Evolutionary conservation across 1,140 invertebrate genomes (phyloP).

Genomic region (Nomia melanderi): DNA sequence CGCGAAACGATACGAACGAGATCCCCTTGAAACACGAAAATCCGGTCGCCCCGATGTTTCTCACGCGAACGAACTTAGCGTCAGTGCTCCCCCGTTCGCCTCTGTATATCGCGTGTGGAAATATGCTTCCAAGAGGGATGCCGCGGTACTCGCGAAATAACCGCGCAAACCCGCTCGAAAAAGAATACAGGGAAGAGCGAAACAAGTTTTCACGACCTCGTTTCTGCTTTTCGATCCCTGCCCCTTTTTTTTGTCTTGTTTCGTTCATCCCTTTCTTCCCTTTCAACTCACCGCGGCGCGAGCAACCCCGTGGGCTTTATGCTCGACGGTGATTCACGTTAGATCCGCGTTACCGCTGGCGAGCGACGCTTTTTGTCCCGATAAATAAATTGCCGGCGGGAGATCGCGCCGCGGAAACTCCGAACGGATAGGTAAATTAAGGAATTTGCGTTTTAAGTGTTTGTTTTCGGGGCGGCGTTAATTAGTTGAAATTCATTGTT

Average conservation of each 20-base stretch:
- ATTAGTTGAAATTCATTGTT: constrained; percentile 15
- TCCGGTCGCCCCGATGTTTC: too few species aligned
- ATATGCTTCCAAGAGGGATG: neutral
- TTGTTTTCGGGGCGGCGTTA: constrained; percentile 7
- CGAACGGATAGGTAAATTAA: constrained; percentile 21
- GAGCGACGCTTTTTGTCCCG: constrained; percentile 10
- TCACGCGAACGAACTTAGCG: too few species aligned
- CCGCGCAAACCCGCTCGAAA: neutral
- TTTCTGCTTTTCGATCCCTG: neutral
- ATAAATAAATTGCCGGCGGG: constrained; percentile 43
- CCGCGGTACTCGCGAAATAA: neutral
- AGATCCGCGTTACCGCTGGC: constrained; percentile 3
- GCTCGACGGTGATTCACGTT: constrained; percentile 29
- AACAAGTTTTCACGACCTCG: constrained; percentile 25
- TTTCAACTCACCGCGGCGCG: neutral
- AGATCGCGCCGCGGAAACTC: neutral
- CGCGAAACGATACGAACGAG: too few species aligned
- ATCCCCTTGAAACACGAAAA: too few species aligned
- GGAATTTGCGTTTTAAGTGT: constrained; percentile 17
- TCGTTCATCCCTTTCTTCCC: neutral
- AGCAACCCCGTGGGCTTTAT: constrained; percentile 2
- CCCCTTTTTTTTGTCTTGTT: neutral
- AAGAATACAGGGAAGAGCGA: constrained; percentile 4
- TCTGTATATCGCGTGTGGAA: neutral
- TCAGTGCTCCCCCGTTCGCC: neutral